Conservation (phyloP, 1,140 invertebrate species). For the Zaprionus ornatus region DNA sequence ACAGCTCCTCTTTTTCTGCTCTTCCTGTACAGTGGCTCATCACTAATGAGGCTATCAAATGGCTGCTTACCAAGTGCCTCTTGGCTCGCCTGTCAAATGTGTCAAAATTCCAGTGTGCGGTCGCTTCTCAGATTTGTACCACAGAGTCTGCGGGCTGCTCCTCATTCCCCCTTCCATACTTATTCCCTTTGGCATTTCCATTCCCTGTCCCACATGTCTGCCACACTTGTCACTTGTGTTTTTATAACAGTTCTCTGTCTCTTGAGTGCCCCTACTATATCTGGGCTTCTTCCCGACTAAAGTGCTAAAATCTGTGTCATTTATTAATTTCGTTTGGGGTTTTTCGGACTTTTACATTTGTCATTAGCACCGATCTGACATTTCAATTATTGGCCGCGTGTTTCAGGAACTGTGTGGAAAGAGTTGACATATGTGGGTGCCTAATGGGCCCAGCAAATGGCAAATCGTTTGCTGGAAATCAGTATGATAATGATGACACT, state of each 20-base stretch:
- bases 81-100: conserved; percentile 68
- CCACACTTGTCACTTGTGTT: conserved; percentile 80
- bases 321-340: conserved; percentile 64
- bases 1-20: conserved; percentile 55
- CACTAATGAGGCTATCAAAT: conserved; percentile 82
- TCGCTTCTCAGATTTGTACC: conserved; percentile 53
- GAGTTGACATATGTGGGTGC: conserved; percentile 40
- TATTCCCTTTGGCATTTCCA: conserved; percentile 16
- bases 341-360: conserved; percentile 61
- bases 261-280: conserved; percentile 42
- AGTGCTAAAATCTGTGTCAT: conserved; percentile 78
- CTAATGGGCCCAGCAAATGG: conserved; percentile 53
- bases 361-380: conserved; percentile 71
- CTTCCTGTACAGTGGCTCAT: conserved; percentile 59
- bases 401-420: conserved; percentile 12
- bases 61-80: conserved; percentile 61
- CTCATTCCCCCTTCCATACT: conserved; percentile 33
- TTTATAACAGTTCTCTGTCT: conserved; percentile 68
- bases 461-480: conserved; percentile 14
- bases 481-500: conserved; percentile 31
- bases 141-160: conserved; percentile 24
- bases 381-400: conserved; percentile 65
- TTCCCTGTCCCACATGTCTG: conserved; percentile 63
- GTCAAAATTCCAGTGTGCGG: conserved; percentile 69
- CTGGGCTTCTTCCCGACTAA: conserved; percentile 37